Percentiles rank a stretch among this genome's conserved stretches.
Conservation (phyloP, 2,113 vertebrate species). For the Eolophus roseicapilla region DNA sequence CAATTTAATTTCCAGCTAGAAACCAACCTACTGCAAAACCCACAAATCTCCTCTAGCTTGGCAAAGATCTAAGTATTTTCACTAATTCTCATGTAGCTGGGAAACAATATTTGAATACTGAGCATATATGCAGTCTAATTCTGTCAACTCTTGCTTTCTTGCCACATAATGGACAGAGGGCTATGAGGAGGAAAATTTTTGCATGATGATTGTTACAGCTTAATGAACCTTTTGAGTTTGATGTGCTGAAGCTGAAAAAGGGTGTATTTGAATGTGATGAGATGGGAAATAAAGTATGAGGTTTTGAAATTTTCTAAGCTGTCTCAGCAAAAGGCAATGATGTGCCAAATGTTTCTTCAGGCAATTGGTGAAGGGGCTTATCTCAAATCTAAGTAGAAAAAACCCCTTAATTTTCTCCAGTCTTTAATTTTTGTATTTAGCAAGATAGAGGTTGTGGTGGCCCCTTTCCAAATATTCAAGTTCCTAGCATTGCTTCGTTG, state of each 20-base stretch:
- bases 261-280: neutral
- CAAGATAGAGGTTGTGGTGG: neutral
- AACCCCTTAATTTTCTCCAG: neutral
- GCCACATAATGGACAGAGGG: neutral
- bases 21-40: neutral
- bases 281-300: neutral
- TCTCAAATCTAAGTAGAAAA: neutral
- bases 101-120: neutral
- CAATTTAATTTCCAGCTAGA: neutral
- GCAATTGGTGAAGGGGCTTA: neutral
- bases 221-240: slow-evolving; percentile 5
- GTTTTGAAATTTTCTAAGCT: slow-evolving; percentile 18
- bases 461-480: neutral
- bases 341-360: neutral
- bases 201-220: slow-evolving; percentile 4
- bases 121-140: neutral
- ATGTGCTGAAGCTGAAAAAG: neutral
- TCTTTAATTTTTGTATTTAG: neutral
- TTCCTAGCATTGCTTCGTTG: neutral
- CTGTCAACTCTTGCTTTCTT: neutral
- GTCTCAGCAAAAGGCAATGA: neutral
- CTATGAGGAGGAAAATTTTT: neutral
- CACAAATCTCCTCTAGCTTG: neutral
- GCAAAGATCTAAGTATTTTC: neutral
- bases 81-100: neutral